Evolutionary conservation across 2,888 invertebrate species (phyloP).

Genomic region (Brenthis daphne): DNA sequence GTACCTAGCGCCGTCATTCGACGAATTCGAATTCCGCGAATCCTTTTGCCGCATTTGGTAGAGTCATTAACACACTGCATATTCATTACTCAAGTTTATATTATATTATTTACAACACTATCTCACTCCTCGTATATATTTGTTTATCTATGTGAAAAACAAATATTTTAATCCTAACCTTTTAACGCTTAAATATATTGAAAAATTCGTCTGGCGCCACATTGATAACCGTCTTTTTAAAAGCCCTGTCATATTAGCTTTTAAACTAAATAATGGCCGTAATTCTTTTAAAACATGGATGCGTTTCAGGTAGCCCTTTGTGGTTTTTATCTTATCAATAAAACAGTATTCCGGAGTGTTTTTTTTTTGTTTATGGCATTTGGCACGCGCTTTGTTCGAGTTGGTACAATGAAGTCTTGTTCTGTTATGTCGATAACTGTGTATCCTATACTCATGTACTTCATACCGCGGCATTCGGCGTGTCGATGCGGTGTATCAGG

Average conservation of each 20-base stretch:
- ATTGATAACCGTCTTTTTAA: slow-evolving; percentile 53
- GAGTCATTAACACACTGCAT: neutral
- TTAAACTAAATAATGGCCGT: slow-evolving; percentile 55
- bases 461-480: slow-evolving; percentile 52
- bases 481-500: slow-evolving; percentile 27
- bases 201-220: slow-evolving; percentile 68
- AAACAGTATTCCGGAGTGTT: slow-evolving; percentile 53
- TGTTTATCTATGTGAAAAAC: slow-evolving; percentile 13
- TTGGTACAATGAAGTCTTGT: slow-evolving; percentile 48
- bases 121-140: neutral
- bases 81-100: neutral
- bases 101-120: neutral
- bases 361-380: slow-evolving; percentile 56
- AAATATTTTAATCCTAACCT: slow-evolving; percentile 40
- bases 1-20: neutral
- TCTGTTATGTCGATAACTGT: slow-evolving; percentile 39
- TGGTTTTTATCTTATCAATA: slow-evolving; percentile 56
- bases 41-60: neutral
- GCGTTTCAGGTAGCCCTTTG: slow-evolving; percentile 56
- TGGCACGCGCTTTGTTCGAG: slow-evolving; percentile 61
- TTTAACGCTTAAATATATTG: slow-evolving; percentile 31
- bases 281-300: slow-evolving; percentile 53
- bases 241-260: slow-evolving; percentile 50
- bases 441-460: slow-evolving; percentile 49
- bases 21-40: slow-evolving; percentile 3